Base-by-base conservation (phyloP, 2,888 invertebrate genomes). In the Incurvaria masculella region DNA sequence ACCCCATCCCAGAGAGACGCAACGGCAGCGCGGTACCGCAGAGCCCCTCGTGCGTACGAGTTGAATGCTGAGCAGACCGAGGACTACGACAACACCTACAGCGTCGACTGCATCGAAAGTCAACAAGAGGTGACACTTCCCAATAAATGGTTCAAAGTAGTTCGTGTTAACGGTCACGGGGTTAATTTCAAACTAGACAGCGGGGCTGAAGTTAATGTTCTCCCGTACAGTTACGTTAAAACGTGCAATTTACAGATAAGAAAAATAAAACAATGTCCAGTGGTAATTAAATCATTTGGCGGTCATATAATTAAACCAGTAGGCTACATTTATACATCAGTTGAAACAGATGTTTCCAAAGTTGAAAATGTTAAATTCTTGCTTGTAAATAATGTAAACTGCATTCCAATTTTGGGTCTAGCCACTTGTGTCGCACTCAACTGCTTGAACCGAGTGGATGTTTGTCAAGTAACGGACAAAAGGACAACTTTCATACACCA, bases 171-270 rank as follows among this genome's bases (percentile, higher is more conserved):
- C 27, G 33, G 33, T 5, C 27, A 44, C 14, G 19, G 14, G n/a
- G 2, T 44, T 3, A 17, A 33, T 19, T 44, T 44, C 19, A 44
- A 44, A 23, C 14, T 27, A 18, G 44, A 44, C 44, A 44, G 27
- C 19, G 44, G 44, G 19, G 27, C 27, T 16, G 44, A 44, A 44
- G 44, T 44, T 14, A 44, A 44, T 21, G 18, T 44, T 14, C 27
- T 44, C 17, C 27, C 44, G 4, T 14, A 38, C n/a, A 27, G 20
- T 20, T 33, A 45, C 6, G 26, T 33, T 2, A 21, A 38, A 20
- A 38, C 21, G 5, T 45, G 45, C 21, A 20, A 33, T 21, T 39
- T 39, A 38, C 33, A 39, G 38, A 33, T 33, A 46, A 33, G 14
- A 4, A 14, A 4, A n/a, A 33, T 33, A 33, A 33, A 33, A 33